Evolutionary conservation across 2,888 invertebrate genomes (phyloP).

Genomic region (Halocaridina rubra): DNA sequence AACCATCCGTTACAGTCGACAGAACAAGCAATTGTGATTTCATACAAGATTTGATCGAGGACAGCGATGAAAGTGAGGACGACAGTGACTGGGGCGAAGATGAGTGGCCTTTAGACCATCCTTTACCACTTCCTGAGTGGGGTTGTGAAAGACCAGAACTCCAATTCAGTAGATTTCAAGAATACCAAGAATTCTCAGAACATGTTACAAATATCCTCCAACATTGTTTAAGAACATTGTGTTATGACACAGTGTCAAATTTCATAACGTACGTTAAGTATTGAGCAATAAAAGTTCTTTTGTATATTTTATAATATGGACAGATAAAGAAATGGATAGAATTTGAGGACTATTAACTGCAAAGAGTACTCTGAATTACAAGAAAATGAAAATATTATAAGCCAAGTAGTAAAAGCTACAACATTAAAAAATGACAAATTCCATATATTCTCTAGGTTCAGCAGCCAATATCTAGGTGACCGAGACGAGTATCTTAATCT

Average conservation of each 20-base stretch:
- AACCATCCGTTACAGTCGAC: background rate
- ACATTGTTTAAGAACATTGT: constrained; percentile 82
- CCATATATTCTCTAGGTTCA: constrained; percentile 73
- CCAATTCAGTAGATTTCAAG: background rate
- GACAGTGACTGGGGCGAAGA: constrained; percentile 67
- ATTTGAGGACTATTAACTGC: no score
- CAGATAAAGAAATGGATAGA: no score
- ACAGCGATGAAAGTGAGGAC: constrained; percentile 23
- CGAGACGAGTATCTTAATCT: constrained; percentile 74
- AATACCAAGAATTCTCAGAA: constrained; percentile 19
- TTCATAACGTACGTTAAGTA: constrained; percentile 77
- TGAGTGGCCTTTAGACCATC: constrained; percentile 77
- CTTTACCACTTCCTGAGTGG: constrained; percentile 83
- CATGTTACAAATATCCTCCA: constrained; percentile 72
- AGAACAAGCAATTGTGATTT: background rate
- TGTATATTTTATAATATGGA: no score
- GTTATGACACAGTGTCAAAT: constrained; percentile 90
- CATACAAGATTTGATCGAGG: no score
- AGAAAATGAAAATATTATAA: no score
- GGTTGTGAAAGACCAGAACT: constrained; percentile 67
- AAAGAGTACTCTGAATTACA: no score
- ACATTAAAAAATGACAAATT: no score
- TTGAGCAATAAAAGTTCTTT: no score
- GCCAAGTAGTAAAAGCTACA: no score
- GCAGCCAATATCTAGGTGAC: constrained; percentile 73